Evolutionary conservation across 2,113 vertebrate genomes (phyloP).

Genomic region (Corythornis vintsioides): DNA sequence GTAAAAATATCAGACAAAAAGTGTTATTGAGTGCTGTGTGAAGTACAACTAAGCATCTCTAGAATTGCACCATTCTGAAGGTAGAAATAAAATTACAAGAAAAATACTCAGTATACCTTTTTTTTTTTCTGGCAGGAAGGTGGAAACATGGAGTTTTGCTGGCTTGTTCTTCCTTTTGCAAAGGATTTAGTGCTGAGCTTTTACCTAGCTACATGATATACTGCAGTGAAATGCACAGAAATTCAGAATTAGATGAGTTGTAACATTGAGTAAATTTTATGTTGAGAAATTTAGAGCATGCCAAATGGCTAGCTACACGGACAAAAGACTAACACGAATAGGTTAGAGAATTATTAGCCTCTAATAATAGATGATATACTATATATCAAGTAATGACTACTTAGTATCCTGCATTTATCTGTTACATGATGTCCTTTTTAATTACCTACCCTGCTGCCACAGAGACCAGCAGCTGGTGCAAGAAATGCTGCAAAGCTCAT

Average conservation of each 20-base stretch:
- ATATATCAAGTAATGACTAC: conserved; percentile 56
- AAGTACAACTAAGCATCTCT: conserved; percentile 30
- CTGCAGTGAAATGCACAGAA: conserved; percentile 42
- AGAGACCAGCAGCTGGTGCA: not conserved
- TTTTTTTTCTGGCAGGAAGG: conserved; percentile 8
- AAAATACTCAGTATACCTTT: not conserved
- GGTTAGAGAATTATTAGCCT: conserved; percentile 64
- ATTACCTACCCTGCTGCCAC: conserved; percentile 20
- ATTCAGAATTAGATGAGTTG: conserved; percentile 47
- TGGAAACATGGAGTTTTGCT: conserved; percentile 19
- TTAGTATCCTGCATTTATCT: conserved; percentile 59
- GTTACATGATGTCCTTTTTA: conserved; percentile 52
- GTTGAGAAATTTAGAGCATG: conserved; percentile 39
- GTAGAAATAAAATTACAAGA: conserved; percentile 12
- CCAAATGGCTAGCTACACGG: not conserved
- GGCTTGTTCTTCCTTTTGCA: conserved; percentile 38
- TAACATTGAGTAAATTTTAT: conserved; percentile 57
- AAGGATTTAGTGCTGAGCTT: conserved; percentile 55
- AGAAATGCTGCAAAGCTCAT: not conserved
- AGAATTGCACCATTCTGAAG: conserved; percentile 33
- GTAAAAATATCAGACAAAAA: conserved; percentile 11
- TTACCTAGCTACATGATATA: conserved; percentile 43
- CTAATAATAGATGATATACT: conserved; percentile 59
- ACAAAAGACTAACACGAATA: conserved; percentile 57
- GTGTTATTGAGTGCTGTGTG: conserved; percentile 8